Evolutionary conservation across 64 coral and sea anemone genomes (phyloP), one percentile per base, ranked within the genome.

Genomic region (Stichodactyla helianthus): DNA sequence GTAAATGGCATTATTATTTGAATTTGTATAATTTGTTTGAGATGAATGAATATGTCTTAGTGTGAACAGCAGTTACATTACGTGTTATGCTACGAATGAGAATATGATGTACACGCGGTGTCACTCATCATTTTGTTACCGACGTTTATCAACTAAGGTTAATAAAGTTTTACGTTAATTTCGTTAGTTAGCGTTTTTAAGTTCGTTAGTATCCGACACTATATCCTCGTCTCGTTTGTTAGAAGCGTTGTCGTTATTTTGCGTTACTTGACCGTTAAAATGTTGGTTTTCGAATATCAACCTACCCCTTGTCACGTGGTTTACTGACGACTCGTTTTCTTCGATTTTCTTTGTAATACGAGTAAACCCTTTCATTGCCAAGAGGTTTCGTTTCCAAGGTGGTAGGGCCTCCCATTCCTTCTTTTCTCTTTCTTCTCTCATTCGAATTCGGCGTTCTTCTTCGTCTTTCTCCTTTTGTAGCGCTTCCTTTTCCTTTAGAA

Each of bases 401-500:
- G 83, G 83, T 5, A 84, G 83, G 10, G 52, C 22, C 13, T 84
- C 83, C 83, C 83, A 84, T 50, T 59, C 55, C 61, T 55, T 10
- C 25, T 27, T 84, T 63, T 84, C 59, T 58, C 15, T 54, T 63
- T 84, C 83, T 63, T 84, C 56, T 31, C 22, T 63, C 27, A 35
- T 5, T 63, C 19, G 83, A 17, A 35, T 35, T 59, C 26, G 53
- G 5, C 19, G 22, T 25, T 54, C 54, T 58, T 54, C 27, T 50
- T 84, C 54, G 44, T 84, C 54, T 54, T 84, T 54, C 26, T 58
- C 7, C 26, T 63, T 84, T 31, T 84, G 52, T 1, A 84, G 44
- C 5, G 35, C 78, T 54, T 81, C 78, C 17, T 54, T 51, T 13
- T 81, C 52, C 16, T 54, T 81, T 13, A 84, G 52, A 10, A 84